phyloP scores from a whole-genome alignment of 2,113 vertebrate genomes.

The Heteronetta atricapilla region DNA sequence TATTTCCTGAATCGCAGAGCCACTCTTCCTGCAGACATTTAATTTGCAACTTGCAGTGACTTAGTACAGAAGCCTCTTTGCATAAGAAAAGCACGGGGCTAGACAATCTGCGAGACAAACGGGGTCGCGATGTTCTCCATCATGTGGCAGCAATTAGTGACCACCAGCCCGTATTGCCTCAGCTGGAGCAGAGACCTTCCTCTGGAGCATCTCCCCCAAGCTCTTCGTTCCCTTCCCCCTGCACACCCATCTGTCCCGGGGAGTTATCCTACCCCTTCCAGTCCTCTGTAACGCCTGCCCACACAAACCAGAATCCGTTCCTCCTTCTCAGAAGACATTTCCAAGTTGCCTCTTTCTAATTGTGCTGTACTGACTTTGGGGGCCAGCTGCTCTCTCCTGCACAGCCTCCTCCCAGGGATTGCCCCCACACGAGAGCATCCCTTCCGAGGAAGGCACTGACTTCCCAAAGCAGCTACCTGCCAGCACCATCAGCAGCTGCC shows the following conservation, averaged over 20 bases:
- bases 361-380: not conserved
- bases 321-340: not conserved
- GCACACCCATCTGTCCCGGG: not conserved
- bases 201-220: not conserved
- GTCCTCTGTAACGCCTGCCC: not conserved
- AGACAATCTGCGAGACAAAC: not conserved
- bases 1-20: not conserved
- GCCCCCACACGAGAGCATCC: not conserved
- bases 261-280: not conserved
- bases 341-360: not conserved
- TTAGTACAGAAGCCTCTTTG: not conserved
- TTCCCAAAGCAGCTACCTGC: not conserved
- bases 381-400: not conserved
- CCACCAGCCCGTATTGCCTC: not conserved
- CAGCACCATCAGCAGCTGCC: not conserved
- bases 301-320: not conserved
- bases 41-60: not conserved
- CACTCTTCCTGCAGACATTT: not conserved
- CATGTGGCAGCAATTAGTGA: not conserved
- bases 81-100: accelerated
- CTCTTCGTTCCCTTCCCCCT: not conserved
- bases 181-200: not conserved
- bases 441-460: not conserved
- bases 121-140: accelerated
- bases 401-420: not conserved